Evolutionary conservation across 1,140 invertebrate genomes (phyloP), one percentile per base, ranked within the genome.

Genomic region (Drosophila pallidifrons): DNA sequence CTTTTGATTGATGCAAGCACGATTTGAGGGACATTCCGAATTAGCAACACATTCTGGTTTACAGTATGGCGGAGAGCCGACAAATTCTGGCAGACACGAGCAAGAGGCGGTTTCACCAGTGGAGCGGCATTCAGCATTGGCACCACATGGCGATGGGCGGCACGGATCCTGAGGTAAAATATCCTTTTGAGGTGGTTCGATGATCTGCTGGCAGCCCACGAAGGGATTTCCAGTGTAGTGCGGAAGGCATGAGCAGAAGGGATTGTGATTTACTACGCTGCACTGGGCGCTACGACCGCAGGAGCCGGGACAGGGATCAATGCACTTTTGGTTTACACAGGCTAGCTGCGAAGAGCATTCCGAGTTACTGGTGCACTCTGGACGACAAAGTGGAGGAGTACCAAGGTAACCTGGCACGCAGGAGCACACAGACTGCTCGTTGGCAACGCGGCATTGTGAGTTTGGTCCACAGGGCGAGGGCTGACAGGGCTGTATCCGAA

Each of bases 391-490:
- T 7, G 94, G 93, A 35, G 94, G 94, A 8, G 81, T 91, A 55
- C 94, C 94, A 35, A 94, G 90, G 81, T 94, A 94, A 41, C 92
- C 93, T 15, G 93, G 90, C 15, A 94, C 79, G 77, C 95, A 95
- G 20, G 94, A 94, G 79, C 95, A 96, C 0, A 95, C 94, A 6
- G 95, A 91, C 32, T 93, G 93, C 52, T 94, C 93, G 55, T 94
- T 94, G 3, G 93, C 81, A 38, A 93, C 93, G 74, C 93, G 93
- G 85, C 96, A 97, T 85, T 95, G 94, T 1, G 96, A 95, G 92
- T 96, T 96, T 10, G 95, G 94, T 54, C 96, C 96, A 92, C 96
- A 97, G 5, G 96, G 96, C 8, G 96, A 96, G 51, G 96, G 96
- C 80, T 95, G 93, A 88, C 96, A 96, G 32, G 95, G 95, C 87